These are phyloP conservation scores for Orbicella faveolata DNA, from an alignment of 64 coral and sea anemone genomes.

Conservation along the genomic window DNA sequence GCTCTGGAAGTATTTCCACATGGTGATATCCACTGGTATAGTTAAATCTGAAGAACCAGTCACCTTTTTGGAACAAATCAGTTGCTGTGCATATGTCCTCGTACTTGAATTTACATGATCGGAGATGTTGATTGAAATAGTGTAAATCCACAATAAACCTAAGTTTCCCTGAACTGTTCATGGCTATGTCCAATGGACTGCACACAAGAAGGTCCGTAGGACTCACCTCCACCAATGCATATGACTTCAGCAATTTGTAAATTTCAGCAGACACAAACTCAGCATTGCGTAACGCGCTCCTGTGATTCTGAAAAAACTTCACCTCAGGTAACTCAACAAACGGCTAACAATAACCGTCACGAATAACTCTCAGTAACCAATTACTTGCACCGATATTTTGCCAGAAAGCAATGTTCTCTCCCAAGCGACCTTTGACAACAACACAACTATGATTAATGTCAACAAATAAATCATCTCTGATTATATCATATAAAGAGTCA, in stretches of 20 bases:
- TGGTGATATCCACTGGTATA: conserved; percentile 59
- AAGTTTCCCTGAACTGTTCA: conserved; percentile 12
- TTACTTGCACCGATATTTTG: not conserved
- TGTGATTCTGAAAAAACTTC: not conserved
- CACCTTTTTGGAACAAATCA: conserved; percentile 47
- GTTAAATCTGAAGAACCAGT: conserved; percentile 56
- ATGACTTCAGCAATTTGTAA: not conserved
- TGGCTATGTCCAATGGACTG: conserved; percentile 20
- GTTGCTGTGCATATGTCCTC: conserved; percentile 54
- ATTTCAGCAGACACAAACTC: conserved; percentile 29
- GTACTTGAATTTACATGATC: conserved; percentile 41
- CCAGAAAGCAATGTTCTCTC: not conserved
- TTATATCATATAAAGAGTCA: no score
- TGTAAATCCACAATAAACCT: conserved; percentile 19
- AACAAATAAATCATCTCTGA: not conserved
- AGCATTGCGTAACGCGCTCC: not conserved
- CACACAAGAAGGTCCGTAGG: conserved; percentile 17
- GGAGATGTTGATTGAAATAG: conserved; percentile 49
- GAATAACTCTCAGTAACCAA: not conserved
- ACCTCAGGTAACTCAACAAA: not conserved
- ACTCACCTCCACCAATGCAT: conserved; percentile 22
- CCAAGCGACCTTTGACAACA: not conserved
- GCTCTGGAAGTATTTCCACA: conserved; percentile 40
- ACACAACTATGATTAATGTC: not conserved
- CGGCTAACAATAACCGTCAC: not conserved